Evolutionary conservation across 2,888 invertebrate genomes (phyloP), one percentile per base, ranked within the genome.

Genomic region (Syrphus vitripennis): DNA sequence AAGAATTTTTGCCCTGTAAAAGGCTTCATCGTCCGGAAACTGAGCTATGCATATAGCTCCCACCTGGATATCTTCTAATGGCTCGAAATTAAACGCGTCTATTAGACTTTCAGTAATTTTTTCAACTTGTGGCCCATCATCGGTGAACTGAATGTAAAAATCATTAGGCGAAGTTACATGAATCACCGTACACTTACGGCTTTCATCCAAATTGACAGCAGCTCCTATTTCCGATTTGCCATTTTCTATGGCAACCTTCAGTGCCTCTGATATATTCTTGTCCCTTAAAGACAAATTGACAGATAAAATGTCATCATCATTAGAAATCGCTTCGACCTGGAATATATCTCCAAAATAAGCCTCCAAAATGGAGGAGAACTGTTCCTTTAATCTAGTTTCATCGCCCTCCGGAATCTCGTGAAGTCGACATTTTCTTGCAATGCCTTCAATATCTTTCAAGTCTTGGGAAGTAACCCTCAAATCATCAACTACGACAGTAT

Each of bases 1-100:
- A 26, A 98, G 94, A 12, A 98, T 95, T 90, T 95, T 95, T 0
- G 98, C 98, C 84, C 98, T 94, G 92, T 99, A 99, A 97, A 97
- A 99, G 87, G 95, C 94, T 34, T 95, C 95, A 90, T 98, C 97
- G 3, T 95, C 95, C 1, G 95, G 94, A 91, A 97, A 98, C 89
- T 96, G 95, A 1, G 98, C 98, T 53, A 95, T 93, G 89, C 96
- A 96, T 0, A 95, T 88, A 0, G 94, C 93, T 12, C 95, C 95
- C 75, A 94, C 89, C 26, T 88, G 34, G 3, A 90, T 61, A 0
- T 91, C 88, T 0, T 57, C 80, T 3, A 91, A 90, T 7, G 84
- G 65, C 26, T 89, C 87, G 37, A 91, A 89, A n/a, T 90, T 88
- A 4, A 88, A 88, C 0, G 91, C 90, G 83, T 91, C 91, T n/a